Percentiles rank a stretch among this genome's conserved stretches.
These are phyloP conservation scores for Microcaecilia unicolor DNA, from an alignment of 2,797 vertebrate species.

Conservation along the genomic window DNA sequence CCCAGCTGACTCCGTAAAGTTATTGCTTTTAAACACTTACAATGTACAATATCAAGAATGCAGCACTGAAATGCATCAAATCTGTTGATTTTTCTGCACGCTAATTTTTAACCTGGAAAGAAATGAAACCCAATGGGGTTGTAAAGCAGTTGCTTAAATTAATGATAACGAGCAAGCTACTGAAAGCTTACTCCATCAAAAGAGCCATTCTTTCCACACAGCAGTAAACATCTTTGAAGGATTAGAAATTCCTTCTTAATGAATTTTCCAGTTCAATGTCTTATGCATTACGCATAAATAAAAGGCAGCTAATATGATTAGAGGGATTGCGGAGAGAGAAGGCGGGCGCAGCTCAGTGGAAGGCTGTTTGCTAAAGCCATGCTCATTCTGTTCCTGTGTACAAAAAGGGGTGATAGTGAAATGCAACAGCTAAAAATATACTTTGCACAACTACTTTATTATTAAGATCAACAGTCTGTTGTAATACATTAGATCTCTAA, in stretches of 20 bases:
- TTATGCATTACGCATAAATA: background rate
- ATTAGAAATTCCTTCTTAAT: slow-evolving; percentile 22
- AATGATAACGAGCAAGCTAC: slow-evolving; percentile 2
- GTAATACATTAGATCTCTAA: too few species aligned
- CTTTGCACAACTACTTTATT: too few species aligned
- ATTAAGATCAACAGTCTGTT: too few species aligned
- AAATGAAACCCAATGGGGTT: slow-evolving; percentile 6
- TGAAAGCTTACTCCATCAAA: slow-evolving; percentile 15
- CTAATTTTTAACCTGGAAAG: slow-evolving; percentile 22
- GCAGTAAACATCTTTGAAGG: slow-evolving; percentile 14
- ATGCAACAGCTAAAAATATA: too few species aligned
- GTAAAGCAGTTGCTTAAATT: slow-evolving; percentile 14
- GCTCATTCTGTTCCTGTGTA: too few species aligned
- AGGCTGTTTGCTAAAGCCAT: background rate
- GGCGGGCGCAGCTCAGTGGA: background rate
- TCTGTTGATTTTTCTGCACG: slow-evolving; percentile 6
- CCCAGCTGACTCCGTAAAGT: too few species aligned
- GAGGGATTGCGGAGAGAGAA: slow-evolving; percentile 1
- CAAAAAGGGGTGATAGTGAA: too few species aligned
- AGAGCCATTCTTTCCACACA: slow-evolving; percentile 12
- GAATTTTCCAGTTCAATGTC: slow-evolving; percentile 16
- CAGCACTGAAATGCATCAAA: slow-evolving; percentile 12
- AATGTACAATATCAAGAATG: too few species aligned
- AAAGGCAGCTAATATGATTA: slow-evolving; percentile 2
- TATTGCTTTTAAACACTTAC: too few species aligned